phyloP scores from a whole-genome alignment of 2,888 invertebrate species.

The Euproctis similis region DNA sequence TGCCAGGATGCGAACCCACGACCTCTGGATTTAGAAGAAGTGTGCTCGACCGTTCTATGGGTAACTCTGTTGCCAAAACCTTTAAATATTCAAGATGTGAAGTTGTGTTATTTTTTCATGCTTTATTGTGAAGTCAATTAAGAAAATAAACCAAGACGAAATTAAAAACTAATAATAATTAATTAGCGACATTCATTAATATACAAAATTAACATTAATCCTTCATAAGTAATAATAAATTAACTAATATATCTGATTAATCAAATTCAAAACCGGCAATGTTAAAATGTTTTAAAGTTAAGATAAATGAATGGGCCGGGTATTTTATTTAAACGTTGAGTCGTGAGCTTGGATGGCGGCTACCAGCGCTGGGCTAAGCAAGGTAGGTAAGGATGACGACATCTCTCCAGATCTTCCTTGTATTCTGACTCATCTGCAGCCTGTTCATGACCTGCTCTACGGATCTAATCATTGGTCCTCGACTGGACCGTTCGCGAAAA shows the following conservation, averaged over 20 bases:
- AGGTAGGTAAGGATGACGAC: slow-evolving; percentile 54
- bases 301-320: slow-evolving; percentile 25
- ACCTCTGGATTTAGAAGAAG: too few relatives aligned
- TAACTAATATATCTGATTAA: slow-evolving; percentile 14
- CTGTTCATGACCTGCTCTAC: slow-evolving; percentile 60
- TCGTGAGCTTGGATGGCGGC: slow-evolving; percentile 34
- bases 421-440: slow-evolving; percentile 53
- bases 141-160: too few relatives aligned
- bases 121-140: too few relatives aligned
- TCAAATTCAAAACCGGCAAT: slow-evolving; percentile 12
- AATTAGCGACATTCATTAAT: too few relatives aligned
- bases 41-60: too few relatives aligned
- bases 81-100: too few relatives aligned
- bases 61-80: too few relatives aligned
- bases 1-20: too few relatives aligned
- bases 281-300: slow-evolving; percentile 17
- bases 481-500: slow-evolving; percentile 29
- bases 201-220: too few relatives aligned
- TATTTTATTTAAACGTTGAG: slow-evolving; percentile 31
- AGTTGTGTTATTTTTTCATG: too few relatives aligned
- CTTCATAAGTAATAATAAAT: slow-evolving; percentile 12
- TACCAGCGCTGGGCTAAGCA: slow-evolving; percentile 1
- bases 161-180: too few relatives aligned
- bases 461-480: slow-evolving; percentile 53
- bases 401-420: slow-evolving; percentile 64